phyloP scores from a whole-genome alignment of 2,113 vertebrate genomes.

The Neogale vison region DNA sequence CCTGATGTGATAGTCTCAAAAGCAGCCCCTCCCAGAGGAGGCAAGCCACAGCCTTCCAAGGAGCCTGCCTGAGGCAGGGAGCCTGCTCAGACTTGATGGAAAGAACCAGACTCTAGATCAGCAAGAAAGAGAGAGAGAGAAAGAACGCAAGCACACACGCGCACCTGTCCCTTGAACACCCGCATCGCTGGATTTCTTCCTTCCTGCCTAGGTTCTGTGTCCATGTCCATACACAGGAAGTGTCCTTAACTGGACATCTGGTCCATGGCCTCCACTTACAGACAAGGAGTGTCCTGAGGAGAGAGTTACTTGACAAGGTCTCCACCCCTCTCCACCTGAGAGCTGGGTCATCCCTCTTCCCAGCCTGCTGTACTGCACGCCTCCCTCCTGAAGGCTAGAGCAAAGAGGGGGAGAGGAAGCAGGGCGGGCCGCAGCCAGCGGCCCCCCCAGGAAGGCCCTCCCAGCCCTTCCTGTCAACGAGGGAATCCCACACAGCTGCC shows the following conservation, averaged over 20 bases:
- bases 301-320: neutral
- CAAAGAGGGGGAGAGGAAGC: neutral
- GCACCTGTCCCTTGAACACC: neutral
- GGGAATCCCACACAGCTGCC: too few species aligned
- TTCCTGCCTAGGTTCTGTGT: neutral
- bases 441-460: neutral
- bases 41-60: neutral
- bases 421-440: fast-evolving
- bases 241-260: neutral
- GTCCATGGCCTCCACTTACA: neutral
- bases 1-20: neutral
- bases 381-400: neutral
- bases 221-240: fast-evolving
- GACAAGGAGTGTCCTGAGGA: neutral
- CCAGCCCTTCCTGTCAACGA: fast-evolving
- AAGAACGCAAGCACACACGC: too few species aligned
- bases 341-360: neutral
- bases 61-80: neutral
- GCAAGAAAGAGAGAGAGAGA: neutral
- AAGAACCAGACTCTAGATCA: neutral
- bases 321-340: neutral
- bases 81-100: neutral
- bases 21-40: neutral
- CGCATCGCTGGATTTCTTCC: neutral
- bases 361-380: fast-evolving